Conservation (phyloP, 2,888 invertebrate genomes). For the Mystacides longicornis region DNA sequence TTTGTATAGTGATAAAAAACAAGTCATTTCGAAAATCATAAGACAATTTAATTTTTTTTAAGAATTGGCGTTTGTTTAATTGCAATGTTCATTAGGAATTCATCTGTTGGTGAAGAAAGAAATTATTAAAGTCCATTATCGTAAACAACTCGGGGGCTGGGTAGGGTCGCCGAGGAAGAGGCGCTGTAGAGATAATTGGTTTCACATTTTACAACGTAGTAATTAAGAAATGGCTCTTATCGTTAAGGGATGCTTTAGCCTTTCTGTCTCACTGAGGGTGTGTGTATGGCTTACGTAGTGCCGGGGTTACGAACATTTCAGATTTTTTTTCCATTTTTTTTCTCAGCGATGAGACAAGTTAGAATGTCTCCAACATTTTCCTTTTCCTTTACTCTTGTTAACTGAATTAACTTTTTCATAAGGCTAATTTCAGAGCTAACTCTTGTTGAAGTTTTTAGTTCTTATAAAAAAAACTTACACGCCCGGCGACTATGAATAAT, state of each 20-base stretch:
- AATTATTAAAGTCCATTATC: slow-evolving; percentile 10
- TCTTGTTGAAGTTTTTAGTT: too few relatives aligned
- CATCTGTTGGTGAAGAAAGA: background rate
- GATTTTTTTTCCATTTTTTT: too few relatives aligned
- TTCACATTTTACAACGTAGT: slow-evolving; percentile 21
- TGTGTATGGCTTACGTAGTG: background rate
- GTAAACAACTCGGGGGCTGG: slow-evolving; percentile 7
- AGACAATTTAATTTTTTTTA: background rate
- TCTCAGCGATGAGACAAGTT: too few relatives aligned
- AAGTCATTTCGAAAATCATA: too few relatives aligned
- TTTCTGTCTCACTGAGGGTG: slow-evolving; percentile 1
- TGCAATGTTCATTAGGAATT: background rate
- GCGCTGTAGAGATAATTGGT: slow-evolving; percentile 21
- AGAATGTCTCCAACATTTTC: too few relatives aligned
- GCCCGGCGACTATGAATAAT: too few relatives aligned
- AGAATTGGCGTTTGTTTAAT: background rate
- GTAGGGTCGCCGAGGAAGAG: slow-evolving; percentile 8
- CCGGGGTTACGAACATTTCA: background rate
- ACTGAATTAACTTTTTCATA: too few relatives aligned
- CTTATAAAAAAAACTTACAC: too few relatives aligned
- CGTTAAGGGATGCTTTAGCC: slow-evolving; percentile 13
- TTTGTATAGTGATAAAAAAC: too few relatives aligned
- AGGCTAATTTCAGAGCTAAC: too few relatives aligned
- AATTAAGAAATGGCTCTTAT: slow-evolving; percentile 21
- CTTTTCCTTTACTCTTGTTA: too few relatives aligned